Percentiles rank a stretch among this genome's conserved stretches.
phyloP scores from a whole-genome alignment of 2,797 vertebrate species.

The Serranus cabrilla region DNA sequence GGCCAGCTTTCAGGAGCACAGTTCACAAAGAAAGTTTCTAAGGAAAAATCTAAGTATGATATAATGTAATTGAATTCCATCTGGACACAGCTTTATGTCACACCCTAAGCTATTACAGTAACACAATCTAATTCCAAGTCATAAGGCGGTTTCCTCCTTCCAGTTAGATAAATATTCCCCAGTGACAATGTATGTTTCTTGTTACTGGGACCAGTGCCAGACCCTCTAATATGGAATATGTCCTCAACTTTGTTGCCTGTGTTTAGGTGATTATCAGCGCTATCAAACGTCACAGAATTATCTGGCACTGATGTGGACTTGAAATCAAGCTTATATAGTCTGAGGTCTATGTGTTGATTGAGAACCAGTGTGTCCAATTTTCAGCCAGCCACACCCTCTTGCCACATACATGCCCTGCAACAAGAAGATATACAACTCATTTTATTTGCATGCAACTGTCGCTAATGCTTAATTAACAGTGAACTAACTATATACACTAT shows the following conservation, averaged over 20 bases:
- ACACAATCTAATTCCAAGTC: conserved; percentile 48
- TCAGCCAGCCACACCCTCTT: too few relatives aligned
- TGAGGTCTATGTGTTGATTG: too few relatives aligned
- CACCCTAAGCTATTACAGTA: conserved; percentile 45
- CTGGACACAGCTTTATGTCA: conserved; percentile 11
- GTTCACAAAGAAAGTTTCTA: background rate
- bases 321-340: too few relatives aligned
- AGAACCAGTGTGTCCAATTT: too few relatives aligned
- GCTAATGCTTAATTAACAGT: too few relatives aligned
- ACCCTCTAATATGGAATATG: background rate
- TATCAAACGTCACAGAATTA: too few relatives aligned
- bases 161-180: conserved; percentile 17
- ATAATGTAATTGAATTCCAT: conserved; percentile 41
- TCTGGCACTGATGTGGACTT: too few relatives aligned
- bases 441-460: too few relatives aligned
- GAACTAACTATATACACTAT: too few relatives aligned
- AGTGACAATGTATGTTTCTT: conserved; percentile 18
- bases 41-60: conserved; percentile 16
- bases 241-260: too few relatives aligned
- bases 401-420: too few relatives aligned
- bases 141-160: conserved; percentile 8
- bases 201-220: conserved; percentile 10
- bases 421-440: too few relatives aligned
- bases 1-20: background rate
- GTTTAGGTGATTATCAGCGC: background rate